Evolutionary conservation across 1,140 invertebrate species (phyloP), one percentile per base, ranked within the genome.

Genomic region (Zaprionus gabonicus): DNA sequence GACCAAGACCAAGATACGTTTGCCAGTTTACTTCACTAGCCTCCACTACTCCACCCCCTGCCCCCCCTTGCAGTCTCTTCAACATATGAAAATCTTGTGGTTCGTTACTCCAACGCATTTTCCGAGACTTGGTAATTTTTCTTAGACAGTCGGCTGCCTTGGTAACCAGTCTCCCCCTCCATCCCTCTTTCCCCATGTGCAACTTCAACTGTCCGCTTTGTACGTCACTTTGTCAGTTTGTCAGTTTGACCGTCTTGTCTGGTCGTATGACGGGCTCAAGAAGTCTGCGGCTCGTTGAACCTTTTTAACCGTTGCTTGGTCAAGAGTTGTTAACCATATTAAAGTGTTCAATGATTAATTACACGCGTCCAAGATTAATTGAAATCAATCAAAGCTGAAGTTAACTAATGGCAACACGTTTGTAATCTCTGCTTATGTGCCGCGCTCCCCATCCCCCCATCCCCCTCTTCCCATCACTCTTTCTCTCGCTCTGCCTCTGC

Each of bases 331-430:
- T 92, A 92, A 92, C 91, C 91, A 92, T 92, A 92, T 92, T 92
- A 92, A 92, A 92, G 91, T 92, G 91, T 92, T 92, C 91, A 92
- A 91, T 92, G 91, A 92, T 92, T 92, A 92, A 92, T 92, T 92
- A 92, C 91, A 92, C 87, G 91, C 91, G 87, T 90, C 91, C 88
- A 92, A 92, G 91, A 92, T 92, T 92, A 92, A 92, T 92, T 92
- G 91, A 92, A 92, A 92, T 92, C 91, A 92, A 92, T 92, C 91
- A 92, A 92, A 92, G 87, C 87, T 92, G 91, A 92, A 92, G 91
- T 91, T 92, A 92, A 92, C 91, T 92, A 92, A 92, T 92, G 91
- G 91, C 91, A 91, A 91, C 91, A 90, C 91, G 86, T 92, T 92
- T 92, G 91, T 91, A 92, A 87, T 87, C 79, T 78, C 79, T 65